A percentile compares a stretch with the other conserved stretches of the same genome.
phyloP scores from a whole-genome alignment of 2,797 vertebrate species.

The Scolopax bukidnonensis region DNA sequence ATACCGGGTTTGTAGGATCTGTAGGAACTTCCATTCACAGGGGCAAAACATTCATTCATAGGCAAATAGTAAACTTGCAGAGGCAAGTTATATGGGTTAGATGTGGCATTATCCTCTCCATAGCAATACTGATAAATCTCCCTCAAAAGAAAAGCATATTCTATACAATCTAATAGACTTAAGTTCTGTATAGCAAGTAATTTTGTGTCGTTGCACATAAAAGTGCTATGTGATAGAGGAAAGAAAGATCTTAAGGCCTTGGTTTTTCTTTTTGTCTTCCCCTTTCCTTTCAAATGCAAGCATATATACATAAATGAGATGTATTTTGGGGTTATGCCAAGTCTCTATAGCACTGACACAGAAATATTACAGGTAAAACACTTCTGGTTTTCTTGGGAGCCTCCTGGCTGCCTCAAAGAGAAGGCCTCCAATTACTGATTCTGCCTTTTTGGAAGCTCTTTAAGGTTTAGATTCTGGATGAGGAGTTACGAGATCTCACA shows the following conservation, averaged over 20 bases:
- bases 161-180: neutral
- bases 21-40: neutral
- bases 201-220: neutral
- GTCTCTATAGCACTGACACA: neutral
- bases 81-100: neutral
- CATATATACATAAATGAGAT: neutral
- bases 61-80: neutral
- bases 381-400: neutral
- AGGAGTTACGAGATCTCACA: slow-evolving; percentile 44
- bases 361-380: neutral
- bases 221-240: neutral
- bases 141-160: neutral
- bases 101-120: neutral
- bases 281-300: neutral
- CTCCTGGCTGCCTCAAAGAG: neutral
- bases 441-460: neutral
- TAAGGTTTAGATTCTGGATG: neutral
- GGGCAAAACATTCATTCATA: neutral
- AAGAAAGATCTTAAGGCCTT: neutral
- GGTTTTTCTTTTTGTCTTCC: neutral
- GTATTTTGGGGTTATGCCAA: neutral
- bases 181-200: neutral
- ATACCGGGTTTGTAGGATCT: neutral
- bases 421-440: neutral
- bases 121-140: neutral